Percentiles rank a stretch among this genome's conserved stretches.
Conservation (phyloP, 1,140 invertebrate species). For the Hydropsyche tenuis region DNA sequence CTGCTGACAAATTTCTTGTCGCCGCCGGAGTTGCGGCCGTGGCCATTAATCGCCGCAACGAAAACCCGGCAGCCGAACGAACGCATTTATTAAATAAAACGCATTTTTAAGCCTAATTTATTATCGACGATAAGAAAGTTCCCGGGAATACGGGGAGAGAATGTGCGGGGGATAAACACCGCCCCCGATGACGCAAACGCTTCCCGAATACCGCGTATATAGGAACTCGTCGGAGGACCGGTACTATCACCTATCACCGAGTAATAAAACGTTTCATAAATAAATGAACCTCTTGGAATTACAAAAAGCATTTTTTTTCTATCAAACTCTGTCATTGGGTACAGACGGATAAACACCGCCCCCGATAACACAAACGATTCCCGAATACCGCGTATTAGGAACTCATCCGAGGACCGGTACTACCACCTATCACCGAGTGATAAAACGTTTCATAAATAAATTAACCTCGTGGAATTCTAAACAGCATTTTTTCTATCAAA, state of each 20-base stretch:
- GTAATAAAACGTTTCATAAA: too few species aligned
- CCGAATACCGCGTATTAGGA: not conserved
- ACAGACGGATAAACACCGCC: not conserved
- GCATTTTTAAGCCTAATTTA: slow-evolving; percentile 29
- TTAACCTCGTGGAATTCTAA: too few species aligned
- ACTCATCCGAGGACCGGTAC: too few species aligned
- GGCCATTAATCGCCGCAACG: slow-evolving; percentile 12
- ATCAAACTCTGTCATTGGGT: too few species aligned
- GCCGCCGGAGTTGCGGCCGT: slow-evolving; percentile 38
- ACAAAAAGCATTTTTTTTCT: not conserved
- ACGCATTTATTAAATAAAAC: slow-evolving; percentile 26
- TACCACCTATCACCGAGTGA: too few species aligned
- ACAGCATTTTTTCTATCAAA: too few species aligned
- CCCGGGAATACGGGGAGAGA: not conserved
- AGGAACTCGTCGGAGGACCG: too few species aligned
- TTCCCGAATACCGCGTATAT: not conserved
- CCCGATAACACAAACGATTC: not conserved
- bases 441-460: too few species aligned
- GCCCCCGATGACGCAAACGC: not conserved
- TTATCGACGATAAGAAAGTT: slow-evolving; percentile 3
- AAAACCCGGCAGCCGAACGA: slow-evolving; percentile 11
- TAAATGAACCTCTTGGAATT: too few species aligned
- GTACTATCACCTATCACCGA: too few species aligned
- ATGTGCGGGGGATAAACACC: not conserved
- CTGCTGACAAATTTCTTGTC: slow-evolving; percentile 49